phyloP scores from a whole-genome alignment of 2,888 invertebrate species.

The Noctua comes region DNA sequence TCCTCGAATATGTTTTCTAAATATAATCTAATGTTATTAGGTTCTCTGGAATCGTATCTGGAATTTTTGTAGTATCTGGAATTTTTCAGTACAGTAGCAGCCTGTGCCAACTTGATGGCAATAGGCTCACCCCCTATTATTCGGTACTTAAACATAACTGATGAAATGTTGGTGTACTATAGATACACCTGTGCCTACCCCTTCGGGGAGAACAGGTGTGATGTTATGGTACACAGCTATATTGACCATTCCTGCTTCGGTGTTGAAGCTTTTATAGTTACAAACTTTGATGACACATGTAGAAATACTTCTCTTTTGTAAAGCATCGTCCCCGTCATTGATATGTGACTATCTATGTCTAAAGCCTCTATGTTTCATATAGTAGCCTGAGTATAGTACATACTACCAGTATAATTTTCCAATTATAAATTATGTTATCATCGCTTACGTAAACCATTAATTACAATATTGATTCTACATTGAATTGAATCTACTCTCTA shows the following conservation, averaged over 20 bases:
- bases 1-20: conserved; percentile 58
- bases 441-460: conserved; percentile 5
- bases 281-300: no score
- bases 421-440: conserved; percentile 5
- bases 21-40: neutral
- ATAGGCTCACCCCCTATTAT: neutral
- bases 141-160: neutral
- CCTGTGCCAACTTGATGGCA: neutral
- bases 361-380: neutral
- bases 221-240: neutral
- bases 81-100: neutral
- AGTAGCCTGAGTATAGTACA: neutral
- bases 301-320: neutral
- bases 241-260: conserved; percentile 2
- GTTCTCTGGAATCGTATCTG: neutral
- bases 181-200: neutral
- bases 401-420: neutral
- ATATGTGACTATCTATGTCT: neutral
- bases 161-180: neutral
- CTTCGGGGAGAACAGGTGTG: neutral
- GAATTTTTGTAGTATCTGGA: neutral
- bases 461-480: conserved; percentile 14
- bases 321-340: neutral
- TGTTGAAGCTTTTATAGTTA: neutral
- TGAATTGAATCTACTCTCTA: conserved; percentile 10